These are phyloP conservation scores for Phaethornis superciliosus DNA, from an alignment of 2,113 vertebrate species.

Conservation along the genomic window DNA sequence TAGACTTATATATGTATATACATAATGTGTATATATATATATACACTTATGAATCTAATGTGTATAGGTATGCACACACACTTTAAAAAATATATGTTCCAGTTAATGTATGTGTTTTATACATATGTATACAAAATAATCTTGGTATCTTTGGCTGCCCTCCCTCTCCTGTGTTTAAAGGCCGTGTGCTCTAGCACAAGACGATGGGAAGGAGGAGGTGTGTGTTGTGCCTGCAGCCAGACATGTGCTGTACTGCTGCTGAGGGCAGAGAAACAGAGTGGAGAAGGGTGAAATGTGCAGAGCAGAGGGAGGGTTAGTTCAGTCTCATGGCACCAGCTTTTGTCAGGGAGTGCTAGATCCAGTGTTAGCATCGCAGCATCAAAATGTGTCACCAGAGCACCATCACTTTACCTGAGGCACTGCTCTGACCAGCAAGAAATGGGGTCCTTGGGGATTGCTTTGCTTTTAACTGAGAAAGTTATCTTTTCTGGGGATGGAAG, in stretches of 20 bases:
- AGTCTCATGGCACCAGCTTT: not conserved
- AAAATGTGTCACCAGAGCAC: not conserved
- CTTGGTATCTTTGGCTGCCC: not conserved
- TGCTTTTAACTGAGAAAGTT: not conserved
- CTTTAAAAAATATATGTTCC: not conserved
- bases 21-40: not conserved
- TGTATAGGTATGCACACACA: fast-evolving
- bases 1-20: not conserved
- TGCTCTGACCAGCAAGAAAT: not conserved
- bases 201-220: not conserved
- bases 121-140: not conserved
- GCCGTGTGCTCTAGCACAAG: not conserved
- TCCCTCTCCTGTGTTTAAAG: not conserved
- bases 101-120: not conserved
- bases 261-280: not conserved
- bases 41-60: not conserved
- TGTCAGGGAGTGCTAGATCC: not conserved
- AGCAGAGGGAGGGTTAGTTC: not conserved
- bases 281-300: not conserved
- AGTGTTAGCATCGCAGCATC: not conserved
- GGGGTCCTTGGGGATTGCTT: not conserved
- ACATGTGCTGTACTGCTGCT: not conserved
- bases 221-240: not conserved
- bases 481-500: not conserved
- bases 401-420: not conserved